A percentile compares a stretch with the other conserved stretches of the same genome.
These are phyloP conservation scores for Pteronotus mesoamericanus DNA, from an alignment of 2,797 vertebrate species.

Conservation along the genomic window DNA sequence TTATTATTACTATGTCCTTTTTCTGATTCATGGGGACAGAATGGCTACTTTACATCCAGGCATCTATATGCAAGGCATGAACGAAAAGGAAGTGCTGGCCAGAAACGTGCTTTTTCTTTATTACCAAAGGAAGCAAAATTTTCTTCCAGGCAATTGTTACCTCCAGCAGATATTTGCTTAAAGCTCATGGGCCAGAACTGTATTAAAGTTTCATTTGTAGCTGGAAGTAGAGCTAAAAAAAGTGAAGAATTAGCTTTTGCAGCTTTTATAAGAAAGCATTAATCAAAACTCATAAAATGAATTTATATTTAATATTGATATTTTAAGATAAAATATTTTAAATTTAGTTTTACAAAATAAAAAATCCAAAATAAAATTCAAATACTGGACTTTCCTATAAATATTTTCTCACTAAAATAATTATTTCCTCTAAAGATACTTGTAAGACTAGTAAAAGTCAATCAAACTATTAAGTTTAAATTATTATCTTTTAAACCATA, in stretches of 20 bases:
- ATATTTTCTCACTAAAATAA: conserved; percentile 16
- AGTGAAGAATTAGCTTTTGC: neutral
- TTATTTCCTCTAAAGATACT: neutral
- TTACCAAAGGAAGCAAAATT: neutral
- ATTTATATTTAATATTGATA: neutral
- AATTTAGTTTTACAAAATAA: conserved; percentile 27
- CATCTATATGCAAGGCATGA: neutral
- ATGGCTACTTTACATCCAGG: neutral
- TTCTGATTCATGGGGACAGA: neutral
- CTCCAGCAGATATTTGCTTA: neutral
- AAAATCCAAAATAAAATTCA: neutral
- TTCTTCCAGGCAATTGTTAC: neutral
- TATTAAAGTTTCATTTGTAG: neutral
- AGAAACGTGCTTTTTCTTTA: neutral
- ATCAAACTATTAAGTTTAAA: neutral
- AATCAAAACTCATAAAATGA: neutral
- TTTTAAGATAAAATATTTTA: conserved; percentile 18
- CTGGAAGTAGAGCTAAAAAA: neutral
- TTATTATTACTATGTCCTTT: neutral
- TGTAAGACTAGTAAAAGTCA: neutral
- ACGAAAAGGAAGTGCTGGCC: neutral
- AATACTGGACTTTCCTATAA: neutral
- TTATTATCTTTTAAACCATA: neutral
- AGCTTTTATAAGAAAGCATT: neutral
- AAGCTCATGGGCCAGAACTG: neutral